Base-by-base conservation (phyloP, 2,113 vertebrate species). In the Boleophthalmus pectinirostris region DNA sequence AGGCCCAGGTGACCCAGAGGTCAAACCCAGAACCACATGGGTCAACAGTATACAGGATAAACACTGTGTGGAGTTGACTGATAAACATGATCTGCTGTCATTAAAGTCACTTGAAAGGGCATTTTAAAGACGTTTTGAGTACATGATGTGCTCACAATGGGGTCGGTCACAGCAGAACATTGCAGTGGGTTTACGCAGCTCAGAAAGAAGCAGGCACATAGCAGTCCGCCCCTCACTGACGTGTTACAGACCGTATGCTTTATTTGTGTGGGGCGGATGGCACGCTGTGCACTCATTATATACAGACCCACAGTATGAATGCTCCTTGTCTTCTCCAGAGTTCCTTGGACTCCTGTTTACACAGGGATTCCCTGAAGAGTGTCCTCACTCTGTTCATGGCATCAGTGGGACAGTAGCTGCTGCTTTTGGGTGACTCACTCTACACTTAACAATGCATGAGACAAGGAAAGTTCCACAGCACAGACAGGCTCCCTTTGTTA, bases 291-390 rank as follows among this genome's bases (percentile, higher is more conserved):
- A 82, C 86, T 89, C 67, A n/a, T 88, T 83, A 77, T 72, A 84
- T 56, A 51, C 1, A 2, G 24, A 79, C 68, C 68, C 29, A 56
- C 23, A 43, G 3, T 45, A 45, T 88, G 80, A 87, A 78, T 82
- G 79, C 74, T 20, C 57, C 70, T 68, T 84, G 68, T 70, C 25
- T 8, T 83, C 74, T 82, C 66, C 66, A 72, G 58, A 33, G 72
- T n/a, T 57, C 5, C 43, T 21, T 38, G 25, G 33, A 38, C 61
- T 38, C 29, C 33, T 71, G 77, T 82, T 81, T 75, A 72, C 51
- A 14, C 70, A 80, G 82, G 88, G 86, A 89, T 89, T 89, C 88
- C 90, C 86, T 79, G 68, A 79, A 79, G 87, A 67, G 73, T 77
- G 69, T 77, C 68, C 69, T 35, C 47, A 5, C 13, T 79, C 74